Conservation (phyloP, 2,888 invertebrate species). For the Mystacides longicornis region DNA sequence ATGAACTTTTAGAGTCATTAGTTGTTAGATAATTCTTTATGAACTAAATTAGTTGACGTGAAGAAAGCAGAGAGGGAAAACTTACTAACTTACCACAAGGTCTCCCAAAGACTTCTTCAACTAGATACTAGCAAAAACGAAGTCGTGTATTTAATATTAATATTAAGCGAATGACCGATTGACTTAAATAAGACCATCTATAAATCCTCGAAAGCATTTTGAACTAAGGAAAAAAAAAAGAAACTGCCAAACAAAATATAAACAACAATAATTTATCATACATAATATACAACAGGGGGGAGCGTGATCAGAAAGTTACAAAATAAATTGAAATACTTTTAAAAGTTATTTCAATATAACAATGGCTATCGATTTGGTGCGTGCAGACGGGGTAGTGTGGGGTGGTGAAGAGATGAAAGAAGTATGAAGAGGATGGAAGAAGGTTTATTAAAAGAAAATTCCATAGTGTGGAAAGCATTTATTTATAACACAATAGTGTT, state of each 20-base stretch:
- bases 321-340: conserved; percentile 22
- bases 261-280: conserved; percentile 3
- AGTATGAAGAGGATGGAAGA: conserved; percentile 7
- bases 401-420: conserved; percentile 7
- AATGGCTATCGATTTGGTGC: conserved; percentile 20
- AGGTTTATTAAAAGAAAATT: conserved; percentile 26
- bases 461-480: conserved; percentile 7
- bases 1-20: too few relatives aligned
- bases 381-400: conserved; percentile 11
- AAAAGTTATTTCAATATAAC: conserved; percentile 20
- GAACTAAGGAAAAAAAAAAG: background rate
- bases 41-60: too few relatives aligned
- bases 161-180: too few relatives aligned
- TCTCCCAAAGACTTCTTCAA: too few relatives aligned
- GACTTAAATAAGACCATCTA: too few relatives aligned
- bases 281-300: background rate
- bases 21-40: too few relatives aligned
- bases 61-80: too few relatives aligned
- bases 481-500: conserved; percentile 7
- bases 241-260: background rate
- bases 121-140: too few relatives aligned
- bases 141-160: too few relatives aligned
- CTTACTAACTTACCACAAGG: too few relatives aligned
- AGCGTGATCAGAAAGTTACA: conserved; percentile 16
- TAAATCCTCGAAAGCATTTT: too few relatives aligned